Conservation (phyloP, 2,888 invertebrate species). For the Cryptophagus acutangulus region DNA sequence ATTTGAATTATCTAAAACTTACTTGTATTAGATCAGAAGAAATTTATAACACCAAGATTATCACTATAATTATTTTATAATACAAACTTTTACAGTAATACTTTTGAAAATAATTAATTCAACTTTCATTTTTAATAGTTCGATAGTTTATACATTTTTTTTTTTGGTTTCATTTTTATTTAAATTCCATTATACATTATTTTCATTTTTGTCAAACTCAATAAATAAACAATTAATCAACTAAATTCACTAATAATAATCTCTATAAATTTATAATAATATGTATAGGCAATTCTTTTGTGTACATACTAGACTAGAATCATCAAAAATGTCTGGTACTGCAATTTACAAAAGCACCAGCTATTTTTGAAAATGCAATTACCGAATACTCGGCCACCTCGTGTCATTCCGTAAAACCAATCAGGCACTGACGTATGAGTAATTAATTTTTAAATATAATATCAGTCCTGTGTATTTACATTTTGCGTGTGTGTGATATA, state of each 20-base stretch:
- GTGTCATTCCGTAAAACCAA: conserved; percentile 17
- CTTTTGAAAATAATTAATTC: conserved; percentile 8
- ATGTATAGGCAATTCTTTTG: conserved; percentile 7
- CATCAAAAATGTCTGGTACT: conserved; percentile 11
- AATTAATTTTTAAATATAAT: conserved; percentile 28
- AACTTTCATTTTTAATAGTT: conserved; percentile 8
- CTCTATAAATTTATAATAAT: too few relatives aligned
- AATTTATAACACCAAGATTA: conserved; percentile 42
- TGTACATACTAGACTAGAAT: background rate
- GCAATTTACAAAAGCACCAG: conserved; percentile 10
- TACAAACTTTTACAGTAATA: conserved; percentile 16
- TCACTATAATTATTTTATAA: conserved; percentile 37
- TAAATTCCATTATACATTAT: too few relatives aligned
- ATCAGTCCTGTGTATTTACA: conserved; percentile 43
- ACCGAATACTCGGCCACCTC: conserved; percentile 1
- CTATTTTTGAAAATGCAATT: background rate
- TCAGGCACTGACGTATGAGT: conserved; percentile 44
- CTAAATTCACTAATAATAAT: too few relatives aligned
- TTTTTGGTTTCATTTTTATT: too few relatives aligned
- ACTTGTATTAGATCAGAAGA: conserved; percentile 42
- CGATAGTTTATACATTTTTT: conserved; percentile 9
- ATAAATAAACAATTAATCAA: too few relatives aligned
- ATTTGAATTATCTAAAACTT: conserved; percentile 43
- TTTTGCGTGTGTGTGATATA: conserved; percentile 32
- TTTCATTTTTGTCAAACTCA: too few relatives aligned